Evolutionary conservation across 2,797 vertebrate species (phyloP), one percentile per base, ranked within the genome.

Genomic region (Allobates femoralis): DNA sequence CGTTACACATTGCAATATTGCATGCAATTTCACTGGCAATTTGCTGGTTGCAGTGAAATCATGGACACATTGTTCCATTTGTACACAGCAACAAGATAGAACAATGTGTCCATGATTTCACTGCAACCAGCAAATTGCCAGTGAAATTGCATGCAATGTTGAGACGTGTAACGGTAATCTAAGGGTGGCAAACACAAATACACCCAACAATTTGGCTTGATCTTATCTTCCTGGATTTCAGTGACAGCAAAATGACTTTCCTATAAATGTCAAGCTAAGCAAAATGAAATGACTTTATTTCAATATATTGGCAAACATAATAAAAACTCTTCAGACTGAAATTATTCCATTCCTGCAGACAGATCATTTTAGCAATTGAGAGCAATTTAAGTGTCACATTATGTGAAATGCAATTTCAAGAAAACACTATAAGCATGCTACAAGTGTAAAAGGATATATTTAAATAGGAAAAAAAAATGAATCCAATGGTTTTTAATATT

Each of bases 271-370:
- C 86, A 87, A 87, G 86, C 82, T 84, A 87, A 84, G 77, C 81
- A 87, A 84, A 87, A 84, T 75, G 76, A 87, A 87, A 87, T 87
- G 56, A 87, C 77, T 87, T 87, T 84, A 84, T 87, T 84, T 84
- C 86, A 87, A 87, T 87, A 84, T 87, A 84, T 84, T 87, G 82
- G 76, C 86, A 87, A 80, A 87, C 81, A 87, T 84, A 87, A 87
- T 87, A 87, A 87, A 87, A 87, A 75, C 82, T 87, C 82, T 87
- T 84, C 81, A 84, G 76, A 84, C 77, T 85, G 58, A 87, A 87
- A 87, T 84, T 87, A 84, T 87, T 84, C 82, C 78, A 87, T 87
- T 84, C 67, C 86, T 80, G 82, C 77, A 80, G 82, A 84, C 86
- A 84, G 82, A 87, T 87, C 86, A 87, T 87, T 87, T 84, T 79